A percentile compares a stretch with the other conserved stretches of the same genome.
Evolutionary conservation across 2,888 invertebrate species (phyloP).

Genomic region (Taphrorychus bicolor): DNA sequence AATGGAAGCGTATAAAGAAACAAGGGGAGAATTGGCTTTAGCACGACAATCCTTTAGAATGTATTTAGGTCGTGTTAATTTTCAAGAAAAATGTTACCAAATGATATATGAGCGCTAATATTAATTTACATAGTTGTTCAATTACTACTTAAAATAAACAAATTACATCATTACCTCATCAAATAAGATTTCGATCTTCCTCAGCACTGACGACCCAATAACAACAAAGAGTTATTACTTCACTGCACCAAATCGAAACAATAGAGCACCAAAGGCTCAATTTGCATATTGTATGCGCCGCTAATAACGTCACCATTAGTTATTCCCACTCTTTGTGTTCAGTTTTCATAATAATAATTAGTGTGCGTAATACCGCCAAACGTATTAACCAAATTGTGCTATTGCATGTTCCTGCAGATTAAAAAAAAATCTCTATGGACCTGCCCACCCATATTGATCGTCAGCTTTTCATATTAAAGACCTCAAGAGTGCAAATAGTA

Average conservation of each 20-base stretch:
- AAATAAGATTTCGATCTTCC: not conserved
- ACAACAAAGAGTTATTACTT: too few relatives aligned
- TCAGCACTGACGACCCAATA: not conserved
- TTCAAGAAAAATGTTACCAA: too few relatives aligned
- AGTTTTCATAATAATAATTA: not conserved
- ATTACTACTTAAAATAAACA: too few relatives aligned
- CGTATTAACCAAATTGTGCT: not conserved
- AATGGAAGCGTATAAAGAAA: not conserved
- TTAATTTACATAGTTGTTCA: too few relatives aligned
- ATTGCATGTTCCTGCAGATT: not conserved
- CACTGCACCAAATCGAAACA: not conserved
- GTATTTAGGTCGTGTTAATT: too few relatives aligned
- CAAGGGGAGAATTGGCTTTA: too few relatives aligned
- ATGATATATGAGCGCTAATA: too few relatives aligned
- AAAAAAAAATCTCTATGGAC: not conserved
- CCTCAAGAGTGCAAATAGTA: too few relatives aligned
- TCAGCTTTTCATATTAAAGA: too few relatives aligned
- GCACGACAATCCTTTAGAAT: too few relatives aligned
- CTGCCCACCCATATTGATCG: not conserved
- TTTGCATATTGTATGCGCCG: not conserved
- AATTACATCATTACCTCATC: too few relatives aligned
- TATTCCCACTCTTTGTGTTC: not conserved
- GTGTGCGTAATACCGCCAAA: not conserved
- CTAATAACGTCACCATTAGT: not conserved
- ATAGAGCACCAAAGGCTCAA: not conserved